A percentile compares a stretch with the other conserved stretches of the same genome.
These are phyloP conservation scores for Gonatopus flavifemur DNA, from an alignment of 1,140 invertebrate genomes.

Conservation along the genomic window DNA sequence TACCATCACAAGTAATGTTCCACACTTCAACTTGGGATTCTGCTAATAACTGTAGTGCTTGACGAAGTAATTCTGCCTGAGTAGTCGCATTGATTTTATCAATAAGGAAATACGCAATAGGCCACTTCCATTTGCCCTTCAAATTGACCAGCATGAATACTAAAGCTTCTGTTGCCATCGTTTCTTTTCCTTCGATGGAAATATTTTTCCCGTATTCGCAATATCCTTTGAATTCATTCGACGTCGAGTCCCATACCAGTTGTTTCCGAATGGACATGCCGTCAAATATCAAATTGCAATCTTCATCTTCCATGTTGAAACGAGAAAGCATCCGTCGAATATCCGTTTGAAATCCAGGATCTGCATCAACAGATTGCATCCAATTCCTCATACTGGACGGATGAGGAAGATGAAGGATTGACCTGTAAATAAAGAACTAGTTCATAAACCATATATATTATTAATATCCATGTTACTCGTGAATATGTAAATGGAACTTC, in stretches of 20 bases:
- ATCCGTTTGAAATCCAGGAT: too few relatives aligned
- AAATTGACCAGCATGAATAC: slow-evolving; percentile 5
- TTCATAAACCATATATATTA: too few relatives aligned
- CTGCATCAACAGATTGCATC: too few relatives aligned
- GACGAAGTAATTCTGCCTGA: neutral
- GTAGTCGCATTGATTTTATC: neutral
- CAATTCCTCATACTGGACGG: too few relatives aligned
- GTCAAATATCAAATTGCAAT: too few relatives aligned
- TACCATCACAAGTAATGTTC: neutral
- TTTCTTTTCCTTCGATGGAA: neutral
- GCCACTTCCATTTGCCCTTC: slow-evolving; percentile 2
- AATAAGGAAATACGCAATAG: slow-evolving; percentile 2
- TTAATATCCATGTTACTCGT: too few relatives aligned
- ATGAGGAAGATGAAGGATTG: too few relatives aligned
- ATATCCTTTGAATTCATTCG: neutral
- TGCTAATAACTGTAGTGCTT: neutral
- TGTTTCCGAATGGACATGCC: slow-evolving; percentile 4
- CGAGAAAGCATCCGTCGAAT: too few relatives aligned
- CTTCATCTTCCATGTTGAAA: too few relatives aligned
- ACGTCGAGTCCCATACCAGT: neutral
- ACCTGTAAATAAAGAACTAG: too few relatives aligned
- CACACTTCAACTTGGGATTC: neutral
- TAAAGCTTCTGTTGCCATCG: neutral
- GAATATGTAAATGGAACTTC: too few relatives aligned
- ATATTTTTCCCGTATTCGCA: neutral